Evolutionary conservation across 2,888 invertebrate genomes (phyloP).

Genomic region (Creontiades dilutus): DNA sequence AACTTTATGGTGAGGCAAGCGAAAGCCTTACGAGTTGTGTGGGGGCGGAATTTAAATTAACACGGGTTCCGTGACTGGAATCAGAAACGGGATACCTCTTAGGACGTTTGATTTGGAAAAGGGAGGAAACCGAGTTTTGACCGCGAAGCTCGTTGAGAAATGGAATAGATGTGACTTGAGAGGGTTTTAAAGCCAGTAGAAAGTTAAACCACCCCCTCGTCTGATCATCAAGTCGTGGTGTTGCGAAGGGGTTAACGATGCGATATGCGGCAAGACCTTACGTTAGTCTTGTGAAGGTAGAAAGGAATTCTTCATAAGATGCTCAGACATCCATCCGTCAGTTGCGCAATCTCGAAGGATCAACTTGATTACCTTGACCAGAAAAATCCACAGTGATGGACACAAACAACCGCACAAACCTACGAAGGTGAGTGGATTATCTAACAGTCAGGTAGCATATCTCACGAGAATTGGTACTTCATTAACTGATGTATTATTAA

Average conservation of each 20-base stretch:
- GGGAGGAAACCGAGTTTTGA: not conserved
- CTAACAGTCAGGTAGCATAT: too few species aligned
- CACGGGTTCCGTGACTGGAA: constrained; percentile 17
- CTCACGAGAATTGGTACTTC: too few species aligned
- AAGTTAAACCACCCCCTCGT: not conserved
- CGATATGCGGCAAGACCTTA: not conserved
- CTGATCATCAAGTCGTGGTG: constrained; percentile 25
- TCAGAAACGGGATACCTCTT: not conserved
- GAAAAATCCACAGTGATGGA: too few species aligned
- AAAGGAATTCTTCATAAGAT: not conserved
- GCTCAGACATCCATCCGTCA: not conserved
- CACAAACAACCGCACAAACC: too few species aligned
- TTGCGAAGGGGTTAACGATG: constrained; percentile 12
- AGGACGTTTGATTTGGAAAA: constrained; percentile 14
- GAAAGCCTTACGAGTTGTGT: constrained; percentile 10
- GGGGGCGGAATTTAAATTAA: constrained; percentile 47
- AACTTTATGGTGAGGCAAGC: not conserved
- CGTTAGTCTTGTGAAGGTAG: not conserved
- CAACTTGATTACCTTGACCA: too few species aligned
- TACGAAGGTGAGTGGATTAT: too few species aligned
- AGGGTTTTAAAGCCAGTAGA: not conserved
- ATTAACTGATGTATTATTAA: too few species aligned
- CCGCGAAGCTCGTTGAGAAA: not conserved
- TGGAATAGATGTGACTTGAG: constrained; percentile 21
- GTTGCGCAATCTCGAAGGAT: not conserved